Evolutionary conservation across 2,888 invertebrate species (phyloP).

Genomic region (Sclerodermus sp.): DNA sequence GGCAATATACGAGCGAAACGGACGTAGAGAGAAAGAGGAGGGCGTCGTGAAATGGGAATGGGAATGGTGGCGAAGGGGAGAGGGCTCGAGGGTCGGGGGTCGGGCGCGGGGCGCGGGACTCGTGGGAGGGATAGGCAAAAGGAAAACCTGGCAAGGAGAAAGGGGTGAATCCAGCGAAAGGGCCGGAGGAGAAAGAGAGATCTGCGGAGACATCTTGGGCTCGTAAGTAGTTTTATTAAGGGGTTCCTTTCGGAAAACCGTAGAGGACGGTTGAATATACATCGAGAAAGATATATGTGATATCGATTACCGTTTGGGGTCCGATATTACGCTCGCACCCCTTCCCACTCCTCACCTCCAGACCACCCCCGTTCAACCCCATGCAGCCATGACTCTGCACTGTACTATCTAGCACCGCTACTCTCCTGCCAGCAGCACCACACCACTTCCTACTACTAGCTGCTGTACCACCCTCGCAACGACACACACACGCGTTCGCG

Average conservation of each 20-base stretch:
- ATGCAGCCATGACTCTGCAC: slow-evolving; percentile 2
- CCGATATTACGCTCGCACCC: slow-evolving; percentile 47
- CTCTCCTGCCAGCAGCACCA: slow-evolving; percentile 2
- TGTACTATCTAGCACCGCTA: slow-evolving; percentile 5
- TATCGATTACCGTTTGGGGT: slow-evolving; percentile 53
- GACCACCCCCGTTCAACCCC: too few species aligned
- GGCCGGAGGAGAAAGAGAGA: not conserved
- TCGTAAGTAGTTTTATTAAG: slow-evolving; percentile 41
- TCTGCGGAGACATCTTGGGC: slow-evolving; percentile 17
- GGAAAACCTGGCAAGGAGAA: slow-evolving; percentile 11
- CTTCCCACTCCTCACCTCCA: slow-evolving; percentile 20
- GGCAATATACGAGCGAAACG: slow-evolving; percentile 29
- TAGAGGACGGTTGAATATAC: slow-evolving; percentile 40
- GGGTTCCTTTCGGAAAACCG: slow-evolving; percentile 36
- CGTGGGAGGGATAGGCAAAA: not conserved
- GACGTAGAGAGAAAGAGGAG: slow-evolving; percentile 6
- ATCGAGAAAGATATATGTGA: slow-evolving; percentile 41
- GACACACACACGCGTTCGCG: too few species aligned
- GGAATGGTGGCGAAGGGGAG: too few species aligned
- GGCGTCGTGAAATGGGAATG: too few species aligned
- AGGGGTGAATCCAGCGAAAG: slow-evolving; percentile 9
- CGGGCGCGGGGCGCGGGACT: too few species aligned
- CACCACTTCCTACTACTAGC: not conserved
- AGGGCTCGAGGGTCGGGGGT: not conserved
- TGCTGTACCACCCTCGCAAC: too few species aligned